phyloP scores from a whole-genome alignment of 2,797 vertebrate species.

The Eospalax fontanierii region DNA sequence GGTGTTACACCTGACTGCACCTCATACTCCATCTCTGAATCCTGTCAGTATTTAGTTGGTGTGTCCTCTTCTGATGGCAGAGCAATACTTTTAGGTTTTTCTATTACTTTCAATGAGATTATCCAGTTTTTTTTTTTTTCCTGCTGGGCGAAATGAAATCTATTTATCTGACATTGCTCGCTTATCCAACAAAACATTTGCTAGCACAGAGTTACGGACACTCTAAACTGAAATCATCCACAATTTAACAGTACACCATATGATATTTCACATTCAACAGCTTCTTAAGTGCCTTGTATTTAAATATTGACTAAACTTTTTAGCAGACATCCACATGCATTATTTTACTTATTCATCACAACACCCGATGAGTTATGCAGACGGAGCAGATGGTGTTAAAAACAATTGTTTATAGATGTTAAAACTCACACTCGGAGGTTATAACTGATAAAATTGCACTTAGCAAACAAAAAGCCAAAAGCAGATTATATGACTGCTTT shows the following conservation, averaged over 20 bases:
- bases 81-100: slow-evolving; percentile 45
- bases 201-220: background rate
- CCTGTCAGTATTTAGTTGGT: background rate
- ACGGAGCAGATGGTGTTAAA: background rate
- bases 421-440: background rate
- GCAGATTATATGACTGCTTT: background rate
- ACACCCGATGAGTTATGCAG: background rate
- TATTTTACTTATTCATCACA: slow-evolving; percentile 41
- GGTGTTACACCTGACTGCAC: slow-evolving; percentile 39
- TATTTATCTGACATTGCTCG: background rate
- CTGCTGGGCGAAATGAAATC: background rate
- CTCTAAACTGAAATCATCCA: background rate
- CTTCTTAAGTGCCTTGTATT: background rate
- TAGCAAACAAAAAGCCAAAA: slow-evolving; percentile 14
- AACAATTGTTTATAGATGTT: background rate
- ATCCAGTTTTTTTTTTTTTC: background rate
- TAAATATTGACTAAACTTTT: background rate
- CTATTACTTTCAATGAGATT: background rate
- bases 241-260: background rate
- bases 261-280: slow-evolving; percentile 15
- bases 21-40: background rate
- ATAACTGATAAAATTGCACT: slow-evolving; percentile 36
- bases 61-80: slow-evolving; percentile 60
- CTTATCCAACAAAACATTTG: background rate
- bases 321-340: background rate